Evolutionary conservation across 2,113 vertebrate genomes (phyloP).

Genomic region (Pholis gunnellus): DNA sequence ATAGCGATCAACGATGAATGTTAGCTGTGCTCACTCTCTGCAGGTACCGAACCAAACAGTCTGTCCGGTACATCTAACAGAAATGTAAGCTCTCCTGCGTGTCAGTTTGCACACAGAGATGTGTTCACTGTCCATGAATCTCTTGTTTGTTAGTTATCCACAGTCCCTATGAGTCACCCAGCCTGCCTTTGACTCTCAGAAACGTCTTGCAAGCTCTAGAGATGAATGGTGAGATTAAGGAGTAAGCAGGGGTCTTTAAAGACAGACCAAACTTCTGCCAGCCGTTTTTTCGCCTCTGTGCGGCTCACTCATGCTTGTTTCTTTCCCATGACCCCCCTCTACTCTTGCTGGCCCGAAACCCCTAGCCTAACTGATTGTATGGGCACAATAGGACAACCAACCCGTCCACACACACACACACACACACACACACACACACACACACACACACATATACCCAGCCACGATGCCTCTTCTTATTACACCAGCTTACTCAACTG

Average conservation of each 20-base stretch:
- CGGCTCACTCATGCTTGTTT: slow-evolving; percentile 41
- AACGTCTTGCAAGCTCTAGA: slow-evolving; percentile 46
- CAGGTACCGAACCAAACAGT: slow-evolving; percentile 20
- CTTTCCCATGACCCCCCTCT: slow-evolving; percentile 57
- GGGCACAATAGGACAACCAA: neutral
- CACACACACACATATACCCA: neutral
- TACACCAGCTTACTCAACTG: slow-evolving; percentile 2
- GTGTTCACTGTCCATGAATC: slow-evolving; percentile 38
- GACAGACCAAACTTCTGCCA: slow-evolving; percentile 44
- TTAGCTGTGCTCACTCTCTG: neutral
- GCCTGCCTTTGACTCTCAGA: slow-evolving; percentile 55
- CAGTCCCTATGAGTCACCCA: slow-evolving; percentile 42
- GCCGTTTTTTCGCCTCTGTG: slow-evolving; percentile 55
- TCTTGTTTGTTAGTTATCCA: slow-evolving; percentile 57
- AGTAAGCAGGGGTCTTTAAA: slow-evolving; percentile 67
- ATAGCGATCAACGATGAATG: slow-evolving; percentile 8
- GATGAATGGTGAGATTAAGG: slow-evolving; percentile 68
- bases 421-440: slow-evolving; percentile 2
- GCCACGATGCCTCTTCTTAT: neutral
- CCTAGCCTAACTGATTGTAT: neutral
- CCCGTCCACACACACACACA: neutral
- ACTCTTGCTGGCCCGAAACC: neutral
- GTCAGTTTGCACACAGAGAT: slow-evolving; percentile 26
- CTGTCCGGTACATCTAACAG: slow-evolving; percentile 16
- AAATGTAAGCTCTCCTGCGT: slow-evolving; percentile 37